Base-by-base conservation (phyloP, 2,113 vertebrate species). In the Coptodon rendalli region DNA sequence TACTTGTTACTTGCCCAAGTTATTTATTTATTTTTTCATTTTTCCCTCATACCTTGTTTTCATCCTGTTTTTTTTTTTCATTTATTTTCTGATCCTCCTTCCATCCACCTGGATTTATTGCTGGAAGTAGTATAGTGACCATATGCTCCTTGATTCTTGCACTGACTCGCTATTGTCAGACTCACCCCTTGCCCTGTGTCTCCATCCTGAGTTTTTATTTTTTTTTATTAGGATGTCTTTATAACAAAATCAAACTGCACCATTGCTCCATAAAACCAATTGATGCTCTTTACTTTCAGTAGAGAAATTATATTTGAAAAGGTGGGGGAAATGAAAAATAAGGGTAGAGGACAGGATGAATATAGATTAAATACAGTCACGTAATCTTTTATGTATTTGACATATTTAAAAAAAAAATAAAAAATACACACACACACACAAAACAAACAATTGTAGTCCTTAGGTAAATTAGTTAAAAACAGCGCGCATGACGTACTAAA, bases 161-260 rank as follows among this genome's bases (percentile, higher is more conserved):
- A 63, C 73, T 71, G 24, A 45, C 63, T 83, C 59, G 34, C 82
- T 87, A 82, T 91, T 83, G 82, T 88, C 34, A 40, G 57, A 66
- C 43, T 88, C 59, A 68, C 79, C 27, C 81, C 56, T 78, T 80
- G 68, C 48, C 73, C 87, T 80, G 22, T 79, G 56, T 85, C 71
- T 86, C 84, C 73, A 66, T 54, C 34, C 54, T 50, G 54, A 9
- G n/a, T 89, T 90, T 92, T 93, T 93, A n/a, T n/a, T 91, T 92
- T 89, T 90, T 92, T 93, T 94, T 66, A 92, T 92, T 91, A 79
- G 91, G 78, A 90, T 90, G 50, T 83, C 76, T 92, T 86, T 92
- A 89, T 92, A 89, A 93, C 84, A 89, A 90, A 92, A 89, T 93
- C 88, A 90, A 88, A 89, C 53, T 61, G 79, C 78, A 16, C 82